Evolutionary conservation across 35 echinoderm and acorn worm genomes (phyloP).

Genomic region (Diadema setosum): DNA sequence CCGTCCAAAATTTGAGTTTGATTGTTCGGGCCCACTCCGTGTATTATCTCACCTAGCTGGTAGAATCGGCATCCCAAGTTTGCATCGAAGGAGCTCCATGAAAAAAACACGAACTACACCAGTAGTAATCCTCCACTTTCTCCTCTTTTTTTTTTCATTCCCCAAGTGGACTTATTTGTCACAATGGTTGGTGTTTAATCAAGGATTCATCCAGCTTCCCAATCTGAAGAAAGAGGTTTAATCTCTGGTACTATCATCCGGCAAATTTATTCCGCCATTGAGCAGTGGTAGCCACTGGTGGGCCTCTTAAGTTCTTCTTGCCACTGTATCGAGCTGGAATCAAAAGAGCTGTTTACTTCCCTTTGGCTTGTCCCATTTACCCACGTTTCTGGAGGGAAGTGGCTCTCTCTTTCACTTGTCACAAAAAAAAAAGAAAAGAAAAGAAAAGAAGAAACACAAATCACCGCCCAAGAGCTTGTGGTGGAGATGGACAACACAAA

Average conservation of each 20-base stretch:
- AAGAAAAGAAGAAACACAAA: too few relatives aligned
- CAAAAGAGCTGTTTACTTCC: background rate
- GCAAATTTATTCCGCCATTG: background rate
- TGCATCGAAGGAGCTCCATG: background rate
- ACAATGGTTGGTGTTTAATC: conserved; percentile 8
- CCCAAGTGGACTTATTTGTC: background rate
- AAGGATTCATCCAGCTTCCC: background rate
- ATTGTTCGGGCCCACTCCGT: background rate
- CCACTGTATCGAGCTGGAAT: background rate
- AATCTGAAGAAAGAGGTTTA: conserved; percentile 21
- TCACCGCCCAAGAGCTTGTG: background rate
- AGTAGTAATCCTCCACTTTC: too few relatives aligned
- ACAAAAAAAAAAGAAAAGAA: background rate
- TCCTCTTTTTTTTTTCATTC: too few relatives aligned
- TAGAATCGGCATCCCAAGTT: background rate
- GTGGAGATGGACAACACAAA: background rate
- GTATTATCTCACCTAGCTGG: background rate
- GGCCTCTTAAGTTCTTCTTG: background rate
- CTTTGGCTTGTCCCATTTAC: background rate
- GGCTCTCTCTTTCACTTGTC: background rate
- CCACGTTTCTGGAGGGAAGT: background rate
- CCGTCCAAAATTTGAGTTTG: background rate
- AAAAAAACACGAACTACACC: background rate
- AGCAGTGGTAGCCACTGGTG: background rate
- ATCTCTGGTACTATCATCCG: background rate